Evolutionary conservation across 2,797 vertebrate genomes (phyloP).

Genomic region (Lophotriccus pileatus): DNA sequence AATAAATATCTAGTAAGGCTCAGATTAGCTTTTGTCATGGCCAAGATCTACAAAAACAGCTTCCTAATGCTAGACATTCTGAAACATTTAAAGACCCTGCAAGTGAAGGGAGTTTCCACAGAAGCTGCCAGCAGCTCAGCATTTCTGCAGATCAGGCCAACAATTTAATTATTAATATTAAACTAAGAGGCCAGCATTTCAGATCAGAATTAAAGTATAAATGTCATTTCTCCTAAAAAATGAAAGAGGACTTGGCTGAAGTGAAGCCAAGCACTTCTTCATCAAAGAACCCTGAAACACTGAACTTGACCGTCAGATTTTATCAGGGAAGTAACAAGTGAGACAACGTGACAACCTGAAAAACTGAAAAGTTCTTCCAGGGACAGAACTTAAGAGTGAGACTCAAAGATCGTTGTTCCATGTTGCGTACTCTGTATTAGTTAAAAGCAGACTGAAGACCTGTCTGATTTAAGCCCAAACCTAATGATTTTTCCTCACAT

Average conservation of each 20-base stretch:
- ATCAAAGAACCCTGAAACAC: not conserved
- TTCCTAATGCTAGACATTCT: not conserved
- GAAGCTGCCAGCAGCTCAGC: constrained; percentile 24
- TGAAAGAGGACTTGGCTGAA: not conserved
- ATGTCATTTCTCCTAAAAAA: not conserved
- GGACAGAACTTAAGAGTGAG: not conserved
- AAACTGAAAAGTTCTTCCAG: not conserved
- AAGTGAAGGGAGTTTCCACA: constrained; percentile 27
- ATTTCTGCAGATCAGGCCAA: constrained; percentile 11
- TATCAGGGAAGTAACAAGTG: not conserved
- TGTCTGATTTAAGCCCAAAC: not conserved
- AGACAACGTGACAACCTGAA: not conserved
- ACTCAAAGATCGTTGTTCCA: not conserved
- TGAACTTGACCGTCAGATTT: not conserved
- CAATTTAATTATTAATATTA: constrained; percentile 48
- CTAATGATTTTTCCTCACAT: not conserved
- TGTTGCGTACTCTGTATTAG: not conserved
- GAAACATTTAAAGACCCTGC: not conserved
- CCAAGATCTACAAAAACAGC: constrained; percentile 20
- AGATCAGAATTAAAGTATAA: constrained; percentile 20
- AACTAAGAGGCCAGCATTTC: not conserved
- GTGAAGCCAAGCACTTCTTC: not conserved
- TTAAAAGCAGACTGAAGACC: not conserved
- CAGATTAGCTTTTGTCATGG: not conserved
- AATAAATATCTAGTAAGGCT: not conserved